Evolutionary conservation across 1,140 invertebrate species (phyloP), one percentile per base, ranked within the genome.

Genomic region (Eurosta solidaginis): DNA sequence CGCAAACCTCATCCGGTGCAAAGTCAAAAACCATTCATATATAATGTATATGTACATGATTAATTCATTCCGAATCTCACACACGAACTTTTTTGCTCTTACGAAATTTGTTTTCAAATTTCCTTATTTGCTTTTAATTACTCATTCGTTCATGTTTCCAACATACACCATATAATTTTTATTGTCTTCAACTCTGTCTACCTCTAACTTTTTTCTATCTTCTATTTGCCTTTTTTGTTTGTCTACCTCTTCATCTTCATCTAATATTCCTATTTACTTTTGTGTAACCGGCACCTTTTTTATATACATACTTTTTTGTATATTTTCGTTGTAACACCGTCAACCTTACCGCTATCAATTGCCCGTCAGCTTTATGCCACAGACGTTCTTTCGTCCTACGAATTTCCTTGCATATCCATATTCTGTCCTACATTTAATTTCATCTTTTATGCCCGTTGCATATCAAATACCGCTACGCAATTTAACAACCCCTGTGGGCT

Each of bases 271-370:
- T 33, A 68, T 68, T 33, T 68, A 68, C 36, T 68, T 40, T 68
- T 68, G n/a, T n/a, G n/a, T n/a, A n/a, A n/a, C n/a, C n/a, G 17
- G 14, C 33, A 40, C 40, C 40, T 68, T 33, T 68, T 40, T 68
- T 42, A 33, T 68, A 29, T 40, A 9, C 17, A 10, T 40, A 47
- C 45, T 12, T n/a, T n/a, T n/a, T 2, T 68, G 17, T n/a, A n/a
- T 68, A 6, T 68, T n/a, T 14, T 68, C 14, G 49, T 17, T 54
- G 29, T 68, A 17, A 68, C 59, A 42, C 33, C 59, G 59, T 29
- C 59, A n/a, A 40, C 59, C n/a, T n/a, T 68, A 68, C 33, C 59
- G 33, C 20, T 68, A 68, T 68, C 59, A 68, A 68, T 42, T 68
- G 59, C 33, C 59, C 59, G 59, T 40, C 36, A 40, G 59, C 36